Evolutionary conservation across 2,797 vertebrate species (phyloP).

Genomic region (Rhabdomys pumilio): DNA sequence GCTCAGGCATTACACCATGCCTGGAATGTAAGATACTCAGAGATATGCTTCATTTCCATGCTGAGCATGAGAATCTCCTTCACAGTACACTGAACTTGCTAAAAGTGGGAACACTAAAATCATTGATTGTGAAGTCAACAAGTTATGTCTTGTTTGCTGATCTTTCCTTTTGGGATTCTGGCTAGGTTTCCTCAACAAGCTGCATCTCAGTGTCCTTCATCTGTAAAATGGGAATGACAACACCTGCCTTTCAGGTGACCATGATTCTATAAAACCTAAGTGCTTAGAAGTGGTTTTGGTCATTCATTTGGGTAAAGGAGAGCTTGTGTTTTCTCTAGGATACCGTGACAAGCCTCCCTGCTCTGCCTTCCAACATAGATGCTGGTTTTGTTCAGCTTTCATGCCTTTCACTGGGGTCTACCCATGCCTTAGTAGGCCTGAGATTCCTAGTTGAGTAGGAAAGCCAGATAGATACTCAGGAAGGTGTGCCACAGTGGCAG

Average conservation of each 20-base stretch:
- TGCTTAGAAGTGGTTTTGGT: not conserved
- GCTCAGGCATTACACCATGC: not conserved
- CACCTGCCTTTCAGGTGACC: not conserved
- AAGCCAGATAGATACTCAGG: not conserved
- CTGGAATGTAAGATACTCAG: not conserved
- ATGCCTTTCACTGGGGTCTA: not conserved
- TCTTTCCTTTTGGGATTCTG: not conserved
- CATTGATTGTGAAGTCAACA: not conserved
- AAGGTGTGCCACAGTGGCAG: not conserved
- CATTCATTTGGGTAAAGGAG: not conserved
- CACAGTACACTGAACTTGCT: not conserved
- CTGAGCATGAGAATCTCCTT: not conserved
- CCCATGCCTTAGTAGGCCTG: not conserved
- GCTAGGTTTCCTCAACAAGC: not conserved
- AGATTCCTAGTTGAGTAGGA: not conserved
- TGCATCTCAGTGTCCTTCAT: not conserved
- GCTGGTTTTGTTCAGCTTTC: no score
- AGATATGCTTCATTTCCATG: not conserved
- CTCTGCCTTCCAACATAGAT: not conserved
- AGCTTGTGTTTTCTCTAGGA: not conserved
- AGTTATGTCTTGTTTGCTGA: not conserved
- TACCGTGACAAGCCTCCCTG: not conserved
- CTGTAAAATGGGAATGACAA: not conserved
- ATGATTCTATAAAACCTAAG: not conserved
- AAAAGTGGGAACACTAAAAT: not conserved